Evolutionary conservation across 1,140 invertebrate species (phyloP), one percentile per base, ranked within the genome.

Genomic region (Calliopsis andreniformis): DNA sequence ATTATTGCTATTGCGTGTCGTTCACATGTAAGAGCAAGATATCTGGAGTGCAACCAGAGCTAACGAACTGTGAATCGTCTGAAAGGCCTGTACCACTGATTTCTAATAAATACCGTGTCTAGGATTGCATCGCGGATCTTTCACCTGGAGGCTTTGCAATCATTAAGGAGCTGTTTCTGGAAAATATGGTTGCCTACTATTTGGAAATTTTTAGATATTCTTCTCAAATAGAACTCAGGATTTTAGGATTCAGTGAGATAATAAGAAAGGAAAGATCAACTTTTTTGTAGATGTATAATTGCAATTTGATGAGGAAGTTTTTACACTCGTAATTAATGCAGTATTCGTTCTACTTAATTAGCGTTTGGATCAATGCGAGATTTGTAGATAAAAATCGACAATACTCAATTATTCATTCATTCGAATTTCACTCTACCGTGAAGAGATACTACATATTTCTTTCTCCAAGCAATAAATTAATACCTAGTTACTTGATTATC

Each of bases 1-100:
- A 23, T 82, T 77, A 20, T 53, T 23, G 12, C 25, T 39, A 66
- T 83, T 23, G 68, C 68, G 35, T 77, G 63, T 63, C 43, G 39
- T 20, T 59, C 16, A 18, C 72, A 64, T 71, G 71, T 76, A 82
- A 76, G 84, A 82, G 78, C 67, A 73, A 73, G 83, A 79, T 83
- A 88, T 89, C 68, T 80, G 79, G 86, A 88, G 71, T 89, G 83
- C 79, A 78, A 89, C 88, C 81, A 72, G 1, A 75, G 49, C 84
- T 86, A 86, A 86, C 85, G 85, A 86, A 79, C 81, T 79, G 81
- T 79, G 70, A 86, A 83, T 64, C 56, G 42, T 18, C 30, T 61
- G 39, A 75, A 82, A 59, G 51, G 35, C 18, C 18, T 16, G 68
- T 32, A 35, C 69, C 51, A 35, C 47, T 76, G 72, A 72, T 84